phyloP scores from a whole-genome alignment of 2,113 vertebrate genomes.

The Lucifuga dentata region DNA sequence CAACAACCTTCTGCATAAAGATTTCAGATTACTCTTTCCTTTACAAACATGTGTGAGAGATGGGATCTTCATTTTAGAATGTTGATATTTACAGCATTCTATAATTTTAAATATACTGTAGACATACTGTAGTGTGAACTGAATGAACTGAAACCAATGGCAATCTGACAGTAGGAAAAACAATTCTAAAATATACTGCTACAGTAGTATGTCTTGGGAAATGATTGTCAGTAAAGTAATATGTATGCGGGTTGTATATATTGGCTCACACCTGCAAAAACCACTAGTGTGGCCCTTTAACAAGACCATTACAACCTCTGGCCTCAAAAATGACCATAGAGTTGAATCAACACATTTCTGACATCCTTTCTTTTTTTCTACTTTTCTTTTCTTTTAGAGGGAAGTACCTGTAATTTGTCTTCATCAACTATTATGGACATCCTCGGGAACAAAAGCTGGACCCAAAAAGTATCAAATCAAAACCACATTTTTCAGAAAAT shows the following conservation, averaged over 20 bases:
- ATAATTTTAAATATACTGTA: background rate
- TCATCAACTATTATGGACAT: constrained; percentile 84
- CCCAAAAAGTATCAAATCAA: constrained; percentile 83
- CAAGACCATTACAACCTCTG: too few species aligned
- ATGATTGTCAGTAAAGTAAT: too few species aligned
- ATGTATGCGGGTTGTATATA: too few species aligned
- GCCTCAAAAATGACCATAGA: too few species aligned
- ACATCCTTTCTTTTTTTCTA: constrained; percentile 10
- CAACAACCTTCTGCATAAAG: constrained; percentile 37
- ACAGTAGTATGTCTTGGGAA: too few species aligned
- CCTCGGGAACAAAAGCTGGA: constrained; percentile 77
- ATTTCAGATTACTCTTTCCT: constrained; percentile 18
- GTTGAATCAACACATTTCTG: background rate
- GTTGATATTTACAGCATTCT: background rate
- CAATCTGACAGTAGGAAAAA: too few species aligned
- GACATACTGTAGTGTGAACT: background rate
- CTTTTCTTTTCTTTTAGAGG: constrained; percentile 57
- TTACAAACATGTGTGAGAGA: constrained; percentile 2
- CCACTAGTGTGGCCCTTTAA: too few species aligned
- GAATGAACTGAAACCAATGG: too few species aligned
- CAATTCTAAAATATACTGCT: too few species aligned
- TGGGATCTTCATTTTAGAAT: background rate
- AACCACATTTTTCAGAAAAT: constrained; percentile 85
- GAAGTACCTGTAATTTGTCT: constrained; percentile 82
- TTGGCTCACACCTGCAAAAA: too few species aligned